Conservation (phyloP, 2,888 invertebrate genomes). For the Acronicta leporina region DNA sequence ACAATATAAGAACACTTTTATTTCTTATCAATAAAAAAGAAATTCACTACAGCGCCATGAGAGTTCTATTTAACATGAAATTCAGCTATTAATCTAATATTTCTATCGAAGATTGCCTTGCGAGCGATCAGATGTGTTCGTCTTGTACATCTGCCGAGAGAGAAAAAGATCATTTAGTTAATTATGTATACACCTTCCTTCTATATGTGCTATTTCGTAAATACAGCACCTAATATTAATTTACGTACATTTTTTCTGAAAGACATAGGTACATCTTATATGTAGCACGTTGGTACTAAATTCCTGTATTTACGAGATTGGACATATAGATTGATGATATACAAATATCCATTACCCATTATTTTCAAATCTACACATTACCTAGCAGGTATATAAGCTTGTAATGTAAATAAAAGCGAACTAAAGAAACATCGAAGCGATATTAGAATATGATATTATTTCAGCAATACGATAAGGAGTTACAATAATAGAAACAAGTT, state of each 20-base stretch:
- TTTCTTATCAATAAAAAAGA: conserved; percentile 75
- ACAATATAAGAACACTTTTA: conserved; percentile 87
- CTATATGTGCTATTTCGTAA: conserved; percentile 48
- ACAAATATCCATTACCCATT: conserved; percentile 38
- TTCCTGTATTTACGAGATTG: conserved; percentile 44
- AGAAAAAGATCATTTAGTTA: conserved; percentile 89
- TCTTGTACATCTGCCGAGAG: conserved; percentile 92
- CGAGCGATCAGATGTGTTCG: conserved; percentile 91
- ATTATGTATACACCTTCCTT: conserved; percentile 36
- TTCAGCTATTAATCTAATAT: conserved; percentile 59
- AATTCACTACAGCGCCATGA: conserved; percentile 64
- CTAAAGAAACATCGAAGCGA: conserved; percentile 50
- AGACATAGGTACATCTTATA: background rate
- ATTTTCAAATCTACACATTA: conserved; percentile 44
- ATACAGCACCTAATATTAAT: conserved; percentile 15
- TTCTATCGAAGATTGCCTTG: conserved; percentile 74
- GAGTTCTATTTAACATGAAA: conserved; percentile 63
- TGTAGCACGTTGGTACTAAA: background rate
- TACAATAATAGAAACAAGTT: conserved; percentile 29
- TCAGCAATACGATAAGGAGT: conserved; percentile 33
- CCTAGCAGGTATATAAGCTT: conserved; percentile 49
- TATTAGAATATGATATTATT: conserved; percentile 32
- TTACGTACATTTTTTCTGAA: background rate
- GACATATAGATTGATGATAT: conserved; percentile 42
- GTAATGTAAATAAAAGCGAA: conserved; percentile 49